phyloP scores from a whole-genome alignment of 2,797 vertebrate species.

The Monodelphis domestica region DNA sequence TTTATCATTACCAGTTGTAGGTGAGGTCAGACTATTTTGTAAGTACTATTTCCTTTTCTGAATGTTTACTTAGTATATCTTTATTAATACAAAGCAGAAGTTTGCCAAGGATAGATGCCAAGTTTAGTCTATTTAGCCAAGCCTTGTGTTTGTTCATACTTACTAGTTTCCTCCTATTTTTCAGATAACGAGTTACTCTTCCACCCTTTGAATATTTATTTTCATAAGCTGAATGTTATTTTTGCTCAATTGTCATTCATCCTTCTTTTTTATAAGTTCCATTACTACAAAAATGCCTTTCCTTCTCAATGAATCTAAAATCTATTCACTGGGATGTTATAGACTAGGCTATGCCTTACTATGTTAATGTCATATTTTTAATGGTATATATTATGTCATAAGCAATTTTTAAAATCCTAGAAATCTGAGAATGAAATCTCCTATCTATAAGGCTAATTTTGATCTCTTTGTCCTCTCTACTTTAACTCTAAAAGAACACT shows the following conservation, averaged over 20 bases:
- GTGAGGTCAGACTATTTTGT: background rate
- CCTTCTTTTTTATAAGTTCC: background rate
- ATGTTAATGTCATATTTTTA: background rate
- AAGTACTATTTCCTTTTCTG: background rate
- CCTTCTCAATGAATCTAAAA: background rate
- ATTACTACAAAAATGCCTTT: background rate
- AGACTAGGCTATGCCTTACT: background rate
- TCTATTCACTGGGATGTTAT: background rate
- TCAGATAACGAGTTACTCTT: background rate
- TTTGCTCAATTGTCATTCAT: background rate
- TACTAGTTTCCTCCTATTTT: background rate
- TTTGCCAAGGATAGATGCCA: background rate
- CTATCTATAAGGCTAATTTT: background rate
- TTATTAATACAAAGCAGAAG: background rate
- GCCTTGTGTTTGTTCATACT: background rate
- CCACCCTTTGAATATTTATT: background rate
- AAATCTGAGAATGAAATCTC: background rate
- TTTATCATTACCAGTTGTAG: background rate
- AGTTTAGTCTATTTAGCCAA: background rate
- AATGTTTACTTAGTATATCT: background rate
- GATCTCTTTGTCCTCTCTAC: background rate
- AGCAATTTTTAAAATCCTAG: conserved; percentile 25
- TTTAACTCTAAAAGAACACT: background rate
- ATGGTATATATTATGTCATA: background rate
- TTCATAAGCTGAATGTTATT: background rate